Conservation (phyloP, 2,113 vertebrate species). For the Antechinus stuartii region DNA sequence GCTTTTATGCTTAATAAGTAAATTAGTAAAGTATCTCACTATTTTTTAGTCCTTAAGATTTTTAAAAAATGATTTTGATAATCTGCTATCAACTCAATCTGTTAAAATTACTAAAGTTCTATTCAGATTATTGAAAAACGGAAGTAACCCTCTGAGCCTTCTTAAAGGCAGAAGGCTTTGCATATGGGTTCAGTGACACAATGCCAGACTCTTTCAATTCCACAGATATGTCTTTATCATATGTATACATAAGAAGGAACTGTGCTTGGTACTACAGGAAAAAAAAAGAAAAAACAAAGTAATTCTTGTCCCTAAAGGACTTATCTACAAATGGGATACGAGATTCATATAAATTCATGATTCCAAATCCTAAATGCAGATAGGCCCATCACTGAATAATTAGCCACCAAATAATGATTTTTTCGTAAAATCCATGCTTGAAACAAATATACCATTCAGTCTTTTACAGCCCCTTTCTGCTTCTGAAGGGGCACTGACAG, state of each 20-base stretch:
- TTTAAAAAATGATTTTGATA: not conserved
- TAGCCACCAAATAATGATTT: not conserved
- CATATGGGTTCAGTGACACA: not conserved
- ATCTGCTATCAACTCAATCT: not conserved
- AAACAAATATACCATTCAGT: not conserved
- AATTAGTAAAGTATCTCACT: not conserved
- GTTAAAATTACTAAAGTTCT: not conserved
- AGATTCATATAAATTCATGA: not conserved
- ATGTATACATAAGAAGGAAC: not conserved
- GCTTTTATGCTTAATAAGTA: slow-evolving; percentile 17
- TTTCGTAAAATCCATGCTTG: not conserved
- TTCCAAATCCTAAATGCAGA: not conserved
- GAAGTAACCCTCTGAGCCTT: not conserved
- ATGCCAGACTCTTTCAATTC: not conserved
- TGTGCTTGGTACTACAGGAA: not conserved
- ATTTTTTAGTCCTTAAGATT: slow-evolving; percentile 20
- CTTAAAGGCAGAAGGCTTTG: not conserved
- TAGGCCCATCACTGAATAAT: not conserved
- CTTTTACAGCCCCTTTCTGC: not conserved
- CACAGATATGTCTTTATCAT: not conserved
- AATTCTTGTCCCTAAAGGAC: not conserved
- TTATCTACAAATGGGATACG: not conserved
- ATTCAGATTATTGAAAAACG: not conserved
- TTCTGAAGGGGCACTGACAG: not conserved
- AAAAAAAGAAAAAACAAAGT: not conserved